These are phyloP conservation scores for Papilio demoleus DNA, from an alignment of 2,888 invertebrate species.

Conservation along the genomic window DNA sequence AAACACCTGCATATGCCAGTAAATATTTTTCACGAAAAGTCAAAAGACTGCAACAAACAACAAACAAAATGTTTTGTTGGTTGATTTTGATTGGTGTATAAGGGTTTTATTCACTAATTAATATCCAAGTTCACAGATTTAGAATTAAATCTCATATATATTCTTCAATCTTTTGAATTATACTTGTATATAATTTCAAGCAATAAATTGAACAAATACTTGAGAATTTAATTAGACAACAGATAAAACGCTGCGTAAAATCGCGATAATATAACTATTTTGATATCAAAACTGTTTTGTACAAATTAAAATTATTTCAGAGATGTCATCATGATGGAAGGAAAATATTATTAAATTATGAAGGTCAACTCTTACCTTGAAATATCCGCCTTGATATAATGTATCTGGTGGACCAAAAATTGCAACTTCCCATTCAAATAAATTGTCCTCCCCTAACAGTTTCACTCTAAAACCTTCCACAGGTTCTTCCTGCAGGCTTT, in stretches of 20 bases:
- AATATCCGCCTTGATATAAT: slow-evolving; percentile 99
- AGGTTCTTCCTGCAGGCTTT: slow-evolving; percentile 97
- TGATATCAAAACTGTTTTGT: background rate
- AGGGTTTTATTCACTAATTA: too few relatives aligned
- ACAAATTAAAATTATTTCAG: background rate
- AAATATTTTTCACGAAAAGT: too few relatives aligned
- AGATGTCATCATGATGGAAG: background rate
- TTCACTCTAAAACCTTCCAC: slow-evolving; percentile 99
- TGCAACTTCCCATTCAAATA: slow-evolving; percentile 99
- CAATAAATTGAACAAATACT: too few relatives aligned
- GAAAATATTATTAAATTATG: background rate
- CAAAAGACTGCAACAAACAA: too few relatives aligned
- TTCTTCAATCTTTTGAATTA: too few relatives aligned
- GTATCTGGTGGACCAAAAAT: slow-evolving; percentile 99
- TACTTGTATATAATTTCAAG: too few relatives aligned
- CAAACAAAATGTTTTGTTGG: too few relatives aligned
- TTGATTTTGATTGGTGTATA: too few relatives aligned
- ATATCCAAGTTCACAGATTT: too few relatives aligned
- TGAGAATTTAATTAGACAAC: background rate
- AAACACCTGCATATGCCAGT: too few relatives aligned
- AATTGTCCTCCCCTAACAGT: slow-evolving; percentile 97
- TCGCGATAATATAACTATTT: background rate
- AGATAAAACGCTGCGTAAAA: background rate
- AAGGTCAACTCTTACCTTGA: slow-evolving; percentile 89
- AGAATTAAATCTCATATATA: too few relatives aligned